A percentile compares a stretch with the other conserved stretches of the same genome.
Evolutionary conservation across 2,797 vertebrate genomes (phyloP).

Genomic region (Gallinago nigripennis): DNA sequence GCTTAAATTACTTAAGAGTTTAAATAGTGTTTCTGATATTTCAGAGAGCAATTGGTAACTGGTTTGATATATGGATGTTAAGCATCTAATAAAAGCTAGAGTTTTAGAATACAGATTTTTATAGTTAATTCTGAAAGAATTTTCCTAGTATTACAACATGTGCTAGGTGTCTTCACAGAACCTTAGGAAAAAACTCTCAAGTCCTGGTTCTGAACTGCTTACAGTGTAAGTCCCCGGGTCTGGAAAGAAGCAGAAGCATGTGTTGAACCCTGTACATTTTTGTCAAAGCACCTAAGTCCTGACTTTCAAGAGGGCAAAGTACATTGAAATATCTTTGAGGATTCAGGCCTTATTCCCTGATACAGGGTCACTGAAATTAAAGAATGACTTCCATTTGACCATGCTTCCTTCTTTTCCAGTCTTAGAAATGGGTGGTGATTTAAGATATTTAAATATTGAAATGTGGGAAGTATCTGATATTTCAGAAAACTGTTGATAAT

Average conservation of each 20-base stretch:
- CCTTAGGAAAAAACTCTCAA: background rate
- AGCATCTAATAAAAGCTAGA: background rate
- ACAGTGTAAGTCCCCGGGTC: background rate
- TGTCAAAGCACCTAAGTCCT: background rate
- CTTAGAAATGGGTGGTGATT: background rate
- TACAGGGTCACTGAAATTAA: background rate
- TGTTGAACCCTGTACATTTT: background rate
- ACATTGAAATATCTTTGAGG: background rate
- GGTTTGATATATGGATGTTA: background rate
- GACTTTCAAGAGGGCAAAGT: background rate
- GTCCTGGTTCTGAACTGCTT: background rate
- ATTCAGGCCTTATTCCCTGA: background rate
- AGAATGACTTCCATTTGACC: background rate
- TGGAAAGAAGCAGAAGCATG: background rate
- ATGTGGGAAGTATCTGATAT: conserved; percentile 22
- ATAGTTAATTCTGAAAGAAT: background rate
- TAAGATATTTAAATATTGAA: background rate
- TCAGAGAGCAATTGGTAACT: background rate
- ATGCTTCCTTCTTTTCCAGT: background rate
- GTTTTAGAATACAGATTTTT: background rate
- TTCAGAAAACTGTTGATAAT: conserved; percentile 10
- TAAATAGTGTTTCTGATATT: background rate
- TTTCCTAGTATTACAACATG: background rate
- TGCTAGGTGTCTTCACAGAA: background rate
- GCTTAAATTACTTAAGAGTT: background rate